Evolutionary conservation across 2,797 vertebrate species (phyloP), one percentile per base, ranked within the genome.

Genomic region (Taenioides sp.): DNA sequence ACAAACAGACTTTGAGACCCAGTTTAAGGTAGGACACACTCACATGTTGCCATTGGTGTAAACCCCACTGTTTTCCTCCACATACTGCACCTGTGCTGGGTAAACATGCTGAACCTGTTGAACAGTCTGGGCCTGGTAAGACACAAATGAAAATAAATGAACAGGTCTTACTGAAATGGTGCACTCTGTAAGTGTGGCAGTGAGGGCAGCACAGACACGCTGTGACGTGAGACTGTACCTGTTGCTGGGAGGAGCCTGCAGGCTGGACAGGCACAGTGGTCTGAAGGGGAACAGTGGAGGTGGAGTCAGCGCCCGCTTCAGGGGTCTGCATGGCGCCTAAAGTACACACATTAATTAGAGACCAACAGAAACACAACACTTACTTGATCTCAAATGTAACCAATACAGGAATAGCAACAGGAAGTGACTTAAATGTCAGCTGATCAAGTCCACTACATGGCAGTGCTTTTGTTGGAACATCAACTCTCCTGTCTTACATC

Each of bases 11-110:
- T 47, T 14, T 43, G 22, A 67, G 80, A 82, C 60, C 49, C 18
- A 76, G 75, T 14, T 40, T 68, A 23, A 77, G 67, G 66, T 17
- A 72, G 75, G 74, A 70, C 40, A 78, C 78, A 93, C 97, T 94
- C 92, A 99, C 98, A 99, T 97, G 91, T 96, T 95, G 89, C 97
- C 97, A 18, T 98, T 99, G 71, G 97, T 94, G 87, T 98, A 99
- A 89, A 98, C 94, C 14, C 95, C 87, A 65, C 96, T 97, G 86
- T 95, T 96, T 77, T 97, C 97, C 86, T 99, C 98, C 87, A 98
- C 96, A 74, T 98, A 99, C 94, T 98, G 98, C 89, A 98, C 97
- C 90, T 98, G 97, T 62, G 96, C 79, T 54, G 96, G 96, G 87
- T 98, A 99, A 66, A 97, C 94, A 61, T 99, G 97, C 89, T 97